Percentiles rank a stretch among this genome's conserved stretches.
These are phyloP conservation scores for Cynaeus angustus DNA, from an alignment of 2,888 invertebrate genomes.

Conservation along the genomic window DNA sequence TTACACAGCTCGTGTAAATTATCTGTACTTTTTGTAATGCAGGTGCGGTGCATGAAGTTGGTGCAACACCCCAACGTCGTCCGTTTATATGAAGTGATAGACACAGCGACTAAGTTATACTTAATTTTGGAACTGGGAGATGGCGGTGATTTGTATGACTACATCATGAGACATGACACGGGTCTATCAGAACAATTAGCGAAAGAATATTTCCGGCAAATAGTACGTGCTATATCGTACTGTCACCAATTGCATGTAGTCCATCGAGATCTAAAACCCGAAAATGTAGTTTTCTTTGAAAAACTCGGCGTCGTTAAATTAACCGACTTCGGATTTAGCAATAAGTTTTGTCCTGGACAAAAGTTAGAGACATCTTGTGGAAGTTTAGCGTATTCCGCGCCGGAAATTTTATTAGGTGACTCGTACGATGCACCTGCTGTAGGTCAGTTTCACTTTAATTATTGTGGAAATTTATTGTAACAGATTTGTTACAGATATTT, in stretches of 20 bases:
- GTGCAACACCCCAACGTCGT: slow-evolving; percentile 99
- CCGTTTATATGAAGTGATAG: slow-evolving; percentile 98
- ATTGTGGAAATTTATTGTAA: background rate
- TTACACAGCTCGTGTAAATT: too few species aligned
- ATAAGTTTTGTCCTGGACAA: slow-evolving; percentile 96
- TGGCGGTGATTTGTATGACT: slow-evolving; percentile 98
- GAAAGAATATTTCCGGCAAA: slow-evolving; percentile 95
- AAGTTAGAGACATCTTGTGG: slow-evolving; percentile 99
- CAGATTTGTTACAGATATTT: slow-evolving; percentile 82
- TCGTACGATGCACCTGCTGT: slow-evolving; percentile 99
- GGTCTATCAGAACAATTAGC: slow-evolving; percentile 90
- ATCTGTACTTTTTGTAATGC: background rate
- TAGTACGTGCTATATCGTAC: slow-evolving; percentile 97
- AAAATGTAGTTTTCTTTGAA: slow-evolving; percentile 99
- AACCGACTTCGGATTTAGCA: slow-evolving; percentile 98
- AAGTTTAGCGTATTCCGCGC: slow-evolving; percentile 98
- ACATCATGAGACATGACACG: slow-evolving; percentile 96
- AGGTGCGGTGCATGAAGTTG: slow-evolving; percentile 98
- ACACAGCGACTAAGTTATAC: slow-evolving; percentile 98
- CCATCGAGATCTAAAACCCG: slow-evolving; percentile 97
- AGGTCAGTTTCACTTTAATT: slow-evolving; percentile 72
- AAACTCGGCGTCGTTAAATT: slow-evolving; percentile 97
- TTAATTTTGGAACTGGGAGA: slow-evolving; percentile 98
- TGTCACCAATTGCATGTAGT: slow-evolving; percentile 94
- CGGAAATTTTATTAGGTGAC: slow-evolving; percentile 98